Conservation (phyloP, 2,113 vertebrate genomes). For the Calcarius ornatus region DNA sequence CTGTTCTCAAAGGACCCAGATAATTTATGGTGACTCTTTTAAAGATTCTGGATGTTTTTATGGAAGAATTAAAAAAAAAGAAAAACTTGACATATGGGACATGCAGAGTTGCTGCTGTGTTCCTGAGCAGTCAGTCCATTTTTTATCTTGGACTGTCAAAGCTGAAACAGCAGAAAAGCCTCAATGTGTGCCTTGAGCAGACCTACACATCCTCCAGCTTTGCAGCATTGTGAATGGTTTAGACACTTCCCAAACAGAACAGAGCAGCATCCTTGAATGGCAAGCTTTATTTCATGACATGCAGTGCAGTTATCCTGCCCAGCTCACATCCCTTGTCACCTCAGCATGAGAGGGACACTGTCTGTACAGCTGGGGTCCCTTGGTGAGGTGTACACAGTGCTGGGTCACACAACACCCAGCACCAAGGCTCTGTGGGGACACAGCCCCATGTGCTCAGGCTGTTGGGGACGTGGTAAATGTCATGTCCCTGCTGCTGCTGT, state of each 20-base stretch:
- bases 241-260: not conserved
- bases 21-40: not conserved
- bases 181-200: fast-evolving
- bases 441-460: not conserved
- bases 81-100: not conserved
- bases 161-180: not conserved
- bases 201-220: not conserved
- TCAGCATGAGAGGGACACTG: fast-evolving
- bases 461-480: fast-evolving
- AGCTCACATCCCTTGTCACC: fast-evolving
- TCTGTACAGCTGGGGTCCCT: fast-evolving
- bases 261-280: not conserved
- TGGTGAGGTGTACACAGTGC: fast-evolving
- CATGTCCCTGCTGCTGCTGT: not conserved
- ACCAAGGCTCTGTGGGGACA: not conserved
- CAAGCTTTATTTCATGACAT: not conserved
- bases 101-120: not conserved
- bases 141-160: not conserved
- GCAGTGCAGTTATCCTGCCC: too few relatives aligned
- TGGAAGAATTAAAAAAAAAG: fast-evolving
- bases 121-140: not conserved
- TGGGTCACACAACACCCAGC: fast-evolving
- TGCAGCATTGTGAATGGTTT: not conserved
- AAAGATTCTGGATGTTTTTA: not conserved
- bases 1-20: not conserved